A percentile compares a stretch with the other conserved stretches of the same genome.
Evolutionary conservation across 1,140 invertebrate species (phyloP).

Genomic region (Lysiphlebus fabarum): DNA sequence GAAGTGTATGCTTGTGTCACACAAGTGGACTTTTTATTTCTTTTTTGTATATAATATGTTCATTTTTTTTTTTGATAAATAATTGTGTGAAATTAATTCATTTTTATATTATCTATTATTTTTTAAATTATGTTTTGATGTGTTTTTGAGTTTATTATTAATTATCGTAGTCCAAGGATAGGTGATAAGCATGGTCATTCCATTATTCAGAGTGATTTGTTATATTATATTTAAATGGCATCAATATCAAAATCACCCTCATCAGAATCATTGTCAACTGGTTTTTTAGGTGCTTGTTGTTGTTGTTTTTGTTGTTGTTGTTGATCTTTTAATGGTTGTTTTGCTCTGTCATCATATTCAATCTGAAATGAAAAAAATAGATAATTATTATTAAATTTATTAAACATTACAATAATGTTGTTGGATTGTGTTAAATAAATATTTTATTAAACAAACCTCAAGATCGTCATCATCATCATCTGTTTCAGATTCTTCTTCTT

Average conservation of each 20-base stretch:
- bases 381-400: conserved; percentile 10
- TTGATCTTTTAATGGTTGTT: conserved; percentile 70
- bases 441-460: conserved; percentile 47
- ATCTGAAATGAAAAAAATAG: conserved; percentile 59
- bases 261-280: conserved; percentile 62
- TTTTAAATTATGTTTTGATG: neutral
- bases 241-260: conserved; percentile 86
- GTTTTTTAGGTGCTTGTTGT: conserved; percentile 50
- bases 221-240: conserved; percentile 70
- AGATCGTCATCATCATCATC: conserved; percentile 62
- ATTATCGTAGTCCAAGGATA: too few relatives aligned
- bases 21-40: too few relatives aligned
- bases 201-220: neutral
- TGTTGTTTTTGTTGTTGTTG: conserved; percentile 62
- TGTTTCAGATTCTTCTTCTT: conserved; percentile 82
- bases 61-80: too few relatives aligned
- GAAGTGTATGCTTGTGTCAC: too few relatives aligned
- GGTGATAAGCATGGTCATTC: too few relatives aligned
- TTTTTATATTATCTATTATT: too few relatives aligned
- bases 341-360: conserved; percentile 83
- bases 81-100: too few relatives aligned
- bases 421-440: conserved; percentile 9
- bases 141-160: too few relatives aligned
- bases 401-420: neutral
- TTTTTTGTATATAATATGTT: too few relatives aligned